Evolutionary conservation across 2,888 invertebrate genomes (phyloP), one percentile per base, ranked within the genome.

Genomic region (Stenodema calcarata): DNA sequence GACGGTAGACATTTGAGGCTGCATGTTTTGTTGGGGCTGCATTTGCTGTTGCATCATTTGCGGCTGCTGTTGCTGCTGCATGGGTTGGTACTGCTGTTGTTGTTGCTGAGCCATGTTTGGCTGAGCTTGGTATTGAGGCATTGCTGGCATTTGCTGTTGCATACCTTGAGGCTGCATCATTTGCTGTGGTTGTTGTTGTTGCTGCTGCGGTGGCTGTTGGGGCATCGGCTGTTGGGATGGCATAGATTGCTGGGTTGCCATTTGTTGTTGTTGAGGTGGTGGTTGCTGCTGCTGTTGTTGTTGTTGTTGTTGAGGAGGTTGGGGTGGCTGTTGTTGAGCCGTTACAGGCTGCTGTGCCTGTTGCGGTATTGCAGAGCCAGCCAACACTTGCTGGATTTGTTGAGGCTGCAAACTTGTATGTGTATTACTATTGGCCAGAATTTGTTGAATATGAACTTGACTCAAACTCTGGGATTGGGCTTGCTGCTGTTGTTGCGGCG

Each of bases 291-390:
- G 89, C 82, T 85, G 87, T 47, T 88, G 92, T 92, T 84, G 92
- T 16, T 82, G 86, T 86, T 88, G 89, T 75, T 87, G 88, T 75
- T 87, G 88, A 28, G 87, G 84, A 70, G 89, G 88, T 76, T 89
- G 88, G 27, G 54, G 88, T 7, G 75, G 88, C 73, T 89, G 89
- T 90, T 92, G 92, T 89, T 92, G 92, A 92, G 92, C 92, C 89
- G 92, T 93, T 89, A 93, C 93, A 28, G 89, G 91, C 90, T 92
- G 92, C 89, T 92, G 92, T 2, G 42, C 78, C 89, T 92, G 91
- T 89, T 92, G 93, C 89, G 86, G 87, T 88, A 92, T 91, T 88
- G 91, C 90, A 2, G 92, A 90, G 75, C 89, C 89, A 1, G 89
- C 88, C 83, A 90, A 88, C 7, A 90, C 90, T 88, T 90, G 90